These are phyloP conservation scores for Cephus sareptanus DNA, from an alignment of 2,888 invertebrate genomes.

Conservation along the genomic window DNA sequence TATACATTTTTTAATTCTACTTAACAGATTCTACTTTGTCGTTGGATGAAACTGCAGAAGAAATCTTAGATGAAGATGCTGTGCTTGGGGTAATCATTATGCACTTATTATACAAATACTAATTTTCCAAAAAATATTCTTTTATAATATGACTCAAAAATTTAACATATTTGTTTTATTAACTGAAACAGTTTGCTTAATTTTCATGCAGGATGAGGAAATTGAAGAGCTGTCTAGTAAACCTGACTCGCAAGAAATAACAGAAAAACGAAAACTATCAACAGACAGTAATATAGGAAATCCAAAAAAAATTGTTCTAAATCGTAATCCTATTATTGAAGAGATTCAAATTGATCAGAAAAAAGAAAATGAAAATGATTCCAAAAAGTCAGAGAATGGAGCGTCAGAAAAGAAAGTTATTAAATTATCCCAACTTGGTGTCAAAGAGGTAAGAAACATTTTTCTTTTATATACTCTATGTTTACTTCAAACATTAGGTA, in stretches of 20 bases:
- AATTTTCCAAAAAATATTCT: not conserved
- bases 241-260: conserved; percentile 56
- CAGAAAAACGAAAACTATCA: conserved; percentile 57
- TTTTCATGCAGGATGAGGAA: conserved; percentile 57
- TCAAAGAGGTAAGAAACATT: conserved; percentile 68
- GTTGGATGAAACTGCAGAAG: conserved; percentile 69
- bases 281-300: conserved; percentile 45
- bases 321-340: conserved; percentile 61
- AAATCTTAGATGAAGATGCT: conserved; percentile 69
- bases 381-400: conserved; percentile 28
- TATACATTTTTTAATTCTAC: conserved; percentile 20
- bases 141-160: not conserved
- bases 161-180: not conserved
- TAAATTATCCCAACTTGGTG: conserved; percentile 71
- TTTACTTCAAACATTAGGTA: not conserved
- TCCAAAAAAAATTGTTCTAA: conserved; percentile 74
- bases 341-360: conserved; percentile 50
- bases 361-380: conserved; percentile 38
- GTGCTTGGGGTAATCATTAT: conserved; percentile 67
- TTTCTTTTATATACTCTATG: not conserved
- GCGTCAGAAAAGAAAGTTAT: conserved; percentile 68
- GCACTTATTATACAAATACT: not conserved
- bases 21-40: conserved; percentile 62
- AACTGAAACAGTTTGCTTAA: conserved; percentile 3
- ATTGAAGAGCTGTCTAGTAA: conserved; percentile 59